Conservation (phyloP, 2,113 vertebrate genomes). For the Hystrix cristata region DNA sequence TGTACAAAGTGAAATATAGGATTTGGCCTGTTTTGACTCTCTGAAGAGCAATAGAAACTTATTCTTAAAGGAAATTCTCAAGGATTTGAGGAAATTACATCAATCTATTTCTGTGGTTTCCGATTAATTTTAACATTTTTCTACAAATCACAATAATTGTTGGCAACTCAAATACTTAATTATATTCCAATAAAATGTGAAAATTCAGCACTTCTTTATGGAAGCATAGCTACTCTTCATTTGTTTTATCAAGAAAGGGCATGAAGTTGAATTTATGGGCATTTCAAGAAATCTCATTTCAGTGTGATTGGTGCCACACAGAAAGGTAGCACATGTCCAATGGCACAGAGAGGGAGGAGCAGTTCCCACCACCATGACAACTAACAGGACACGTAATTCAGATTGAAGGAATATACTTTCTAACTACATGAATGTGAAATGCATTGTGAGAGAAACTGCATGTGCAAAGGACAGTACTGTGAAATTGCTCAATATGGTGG, state of each 20-base stretch:
- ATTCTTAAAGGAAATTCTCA: neutral
- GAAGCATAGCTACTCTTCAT: neutral
- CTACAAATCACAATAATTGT: neutral
- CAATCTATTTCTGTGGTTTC: neutral
- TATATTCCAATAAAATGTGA: neutral
- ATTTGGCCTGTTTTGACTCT: neutral
- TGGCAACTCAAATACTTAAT: neutral
- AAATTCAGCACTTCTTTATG: neutral
- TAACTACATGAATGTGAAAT: neutral
- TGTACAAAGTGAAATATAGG: neutral
- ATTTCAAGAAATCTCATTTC: neutral
- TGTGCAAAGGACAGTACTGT: neutral
- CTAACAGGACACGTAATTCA: neutral
- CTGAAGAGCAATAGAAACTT: neutral
- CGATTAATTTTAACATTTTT: neutral
- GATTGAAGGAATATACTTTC: neutral
- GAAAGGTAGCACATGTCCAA: neutral
- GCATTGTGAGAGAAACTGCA: neutral
- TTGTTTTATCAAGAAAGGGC: too few species aligned
- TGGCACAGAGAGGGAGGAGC: neutral
- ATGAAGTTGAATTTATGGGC: neutral
- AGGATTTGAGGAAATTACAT: neutral
- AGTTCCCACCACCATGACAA: too few species aligned
- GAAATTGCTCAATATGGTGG: neutral
- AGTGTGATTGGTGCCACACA: neutral